Evolutionary conservation across 2,888 invertebrate genomes (phyloP), one percentile per base, ranked within the genome.

Genomic region (Malacosoma neustria): DNA sequence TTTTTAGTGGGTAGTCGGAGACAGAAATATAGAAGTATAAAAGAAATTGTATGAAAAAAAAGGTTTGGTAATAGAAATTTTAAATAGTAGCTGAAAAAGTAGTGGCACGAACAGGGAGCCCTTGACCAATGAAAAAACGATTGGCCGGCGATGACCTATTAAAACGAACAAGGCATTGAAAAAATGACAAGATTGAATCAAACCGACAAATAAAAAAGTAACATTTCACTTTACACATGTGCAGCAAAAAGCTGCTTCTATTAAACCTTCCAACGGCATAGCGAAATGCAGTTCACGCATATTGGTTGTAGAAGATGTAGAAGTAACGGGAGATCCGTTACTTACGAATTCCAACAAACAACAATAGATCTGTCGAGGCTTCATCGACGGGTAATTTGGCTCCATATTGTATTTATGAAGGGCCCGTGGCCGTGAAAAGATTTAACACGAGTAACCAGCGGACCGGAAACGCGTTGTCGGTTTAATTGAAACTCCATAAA

Each of bases 331-430:
- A n/a, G n/a, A n/a, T n/a, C 74, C 74, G 74, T 76, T 74, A 75
- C 55, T 60, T 52, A 69, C 61, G 66, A 71, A 74, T 77, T 72
- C 74, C 70, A 60, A 64, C 51, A 54, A 54, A 54, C 60, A 63
- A 77, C 72, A 75, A 77, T 72, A 48, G 61, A 57, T 47, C 61
- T 38, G 57, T 57, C 54, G 52, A 55, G 55, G 55, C 57, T 58
- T 52, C 61, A 64, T 67, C 64, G 68, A 68, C 59, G 59, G 68
- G 64, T 65, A 72, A 75, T 76, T 75, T 71, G 60, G 69, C 51
- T 46, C 54, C 57, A 72, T 70, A 74, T 74, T 70, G 71, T 74
- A 59, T 63, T 48, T 42, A 38, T 46, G 47, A 66, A 64, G 68
- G 69, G 68, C 61, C 54, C 40, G 46, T 13, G 45, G 50, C 51